phyloP scores from a whole-genome alignment of 2,888 invertebrate species.

The Ormyrus nitidulus region DNA sequence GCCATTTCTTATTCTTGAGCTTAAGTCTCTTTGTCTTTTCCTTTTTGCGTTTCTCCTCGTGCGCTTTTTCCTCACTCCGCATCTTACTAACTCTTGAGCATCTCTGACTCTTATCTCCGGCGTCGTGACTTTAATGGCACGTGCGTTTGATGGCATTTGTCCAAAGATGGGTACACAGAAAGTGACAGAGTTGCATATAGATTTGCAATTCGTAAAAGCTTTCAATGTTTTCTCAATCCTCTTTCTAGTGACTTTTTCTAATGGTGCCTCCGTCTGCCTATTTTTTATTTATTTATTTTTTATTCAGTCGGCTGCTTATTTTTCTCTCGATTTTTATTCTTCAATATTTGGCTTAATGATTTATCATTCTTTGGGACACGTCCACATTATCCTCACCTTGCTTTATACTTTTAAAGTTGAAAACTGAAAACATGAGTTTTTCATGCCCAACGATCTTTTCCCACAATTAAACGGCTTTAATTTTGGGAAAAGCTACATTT shows the following conservation, averaged over 20 bases:
- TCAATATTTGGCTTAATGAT: not conserved
- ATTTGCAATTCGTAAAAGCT: constrained; percentile 28
- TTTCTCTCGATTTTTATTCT: not conserved
- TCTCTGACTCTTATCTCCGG: constrained; percentile 3
- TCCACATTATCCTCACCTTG: not conserved
- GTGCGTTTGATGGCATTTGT: constrained; percentile 46
- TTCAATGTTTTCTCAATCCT: constrained; percentile 35
- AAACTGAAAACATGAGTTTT: no score
- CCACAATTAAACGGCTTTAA: no score
- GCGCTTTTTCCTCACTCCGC: constrained; percentile 1
- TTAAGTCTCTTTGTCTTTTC: constrained; percentile 6
- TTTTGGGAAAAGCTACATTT: no score
- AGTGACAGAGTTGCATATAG: not conserved
- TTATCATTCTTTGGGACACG: not conserved
- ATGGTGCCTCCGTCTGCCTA: no score
- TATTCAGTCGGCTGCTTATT: not conserved
- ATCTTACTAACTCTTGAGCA: not conserved
- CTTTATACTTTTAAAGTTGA: not conserved
- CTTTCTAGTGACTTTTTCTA: not conserved
- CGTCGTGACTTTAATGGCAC: constrained; percentile 46
- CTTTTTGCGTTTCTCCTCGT: not conserved
- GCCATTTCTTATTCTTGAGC: no score
- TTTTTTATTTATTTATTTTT: not conserved
- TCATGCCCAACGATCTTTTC: no score
- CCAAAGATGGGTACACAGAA: not conserved